phyloP scores from a whole-genome alignment of 2,113 vertebrate species.

The Cavia porcellus region DNA sequence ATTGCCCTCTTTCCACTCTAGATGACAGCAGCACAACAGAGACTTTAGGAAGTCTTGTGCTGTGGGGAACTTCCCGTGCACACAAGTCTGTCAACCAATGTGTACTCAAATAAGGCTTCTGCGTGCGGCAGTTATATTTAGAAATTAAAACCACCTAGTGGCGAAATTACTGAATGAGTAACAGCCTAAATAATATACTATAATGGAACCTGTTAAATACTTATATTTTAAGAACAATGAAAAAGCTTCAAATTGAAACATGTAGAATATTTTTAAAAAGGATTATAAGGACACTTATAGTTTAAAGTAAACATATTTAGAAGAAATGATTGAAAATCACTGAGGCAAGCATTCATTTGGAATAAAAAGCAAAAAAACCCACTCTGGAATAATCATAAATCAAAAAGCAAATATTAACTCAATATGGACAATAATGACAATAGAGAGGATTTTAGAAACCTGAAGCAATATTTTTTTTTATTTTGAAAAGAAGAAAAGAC shows the following conservation, averaged over 20 bases:
- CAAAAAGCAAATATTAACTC: neutral
- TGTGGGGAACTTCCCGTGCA: neutral
- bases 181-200: slow-evolving; percentile 13
- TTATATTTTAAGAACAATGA: neutral
- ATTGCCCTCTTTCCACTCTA: neutral
- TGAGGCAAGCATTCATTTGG: neutral
- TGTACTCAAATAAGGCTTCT: slow-evolving; percentile 22
- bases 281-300: neutral
- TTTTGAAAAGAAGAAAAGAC: no score
- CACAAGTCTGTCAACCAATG: neutral
- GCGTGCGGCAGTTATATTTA: neutral
- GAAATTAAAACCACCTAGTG: neutral
- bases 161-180: neutral
- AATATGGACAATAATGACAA: neutral
- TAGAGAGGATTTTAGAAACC: neutral
- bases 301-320: slow-evolving; percentile 33
- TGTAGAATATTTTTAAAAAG: slow-evolving; percentile 15
- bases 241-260: slow-evolving; percentile 11
- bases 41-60: neutral
- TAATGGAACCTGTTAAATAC: slow-evolving; percentile 12
- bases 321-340: slow-evolving; percentile 44
- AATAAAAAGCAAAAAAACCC: neutral
- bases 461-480: neutral
- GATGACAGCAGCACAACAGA: neutral
- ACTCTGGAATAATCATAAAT: neutral